These are phyloP conservation scores for Spondyliosoma cantharus DNA, from an alignment of 2,797 vertebrate species.

Conservation along the genomic window DNA sequence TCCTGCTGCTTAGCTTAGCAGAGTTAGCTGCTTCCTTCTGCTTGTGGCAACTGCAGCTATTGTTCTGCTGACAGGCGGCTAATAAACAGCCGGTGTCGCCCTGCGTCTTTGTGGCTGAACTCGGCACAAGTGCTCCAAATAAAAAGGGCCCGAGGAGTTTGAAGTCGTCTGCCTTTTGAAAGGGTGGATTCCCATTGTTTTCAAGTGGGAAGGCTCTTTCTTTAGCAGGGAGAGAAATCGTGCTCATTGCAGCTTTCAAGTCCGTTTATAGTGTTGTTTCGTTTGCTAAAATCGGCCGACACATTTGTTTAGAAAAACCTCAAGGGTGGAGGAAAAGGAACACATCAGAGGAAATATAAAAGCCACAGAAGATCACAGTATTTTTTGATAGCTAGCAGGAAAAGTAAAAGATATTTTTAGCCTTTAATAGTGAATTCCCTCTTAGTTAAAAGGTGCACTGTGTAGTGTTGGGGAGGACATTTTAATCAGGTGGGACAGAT, in stretches of 20 bases:
- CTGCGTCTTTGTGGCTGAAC: constrained; percentile 26
- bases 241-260: constrained; percentile 32
- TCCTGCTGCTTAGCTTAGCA: neutral
- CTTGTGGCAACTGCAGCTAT: constrained; percentile 27
- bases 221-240: constrained; percentile 11
- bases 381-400: constrained; percentile 10
- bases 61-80: constrained; percentile 54
- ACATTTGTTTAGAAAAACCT: constrained; percentile 18
- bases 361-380: constrained; percentile 13
- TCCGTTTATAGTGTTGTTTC: constrained; percentile 26
- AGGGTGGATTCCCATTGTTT: constrained; percentile 44
- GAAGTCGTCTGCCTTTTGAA: constrained; percentile 40
- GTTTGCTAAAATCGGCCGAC: constrained; percentile 40
- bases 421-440: neutral
- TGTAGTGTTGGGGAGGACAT: no score
- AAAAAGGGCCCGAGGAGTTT: neutral
- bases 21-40: constrained; percentile 12
- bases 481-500: no score
- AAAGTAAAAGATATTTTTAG: neutral
- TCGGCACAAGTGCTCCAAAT: constrained; percentile 15
- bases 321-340: neutral
- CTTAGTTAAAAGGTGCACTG: neutral
- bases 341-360: constrained; percentile 23
- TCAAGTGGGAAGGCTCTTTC: constrained; percentile 25
- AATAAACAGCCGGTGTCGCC: constrained; percentile 52